A percentile compares a stretch with the other conserved stretches of the same genome.
Conservation (phyloP, 1,140 invertebrate species). For the Tenebrio molitor region DNA sequence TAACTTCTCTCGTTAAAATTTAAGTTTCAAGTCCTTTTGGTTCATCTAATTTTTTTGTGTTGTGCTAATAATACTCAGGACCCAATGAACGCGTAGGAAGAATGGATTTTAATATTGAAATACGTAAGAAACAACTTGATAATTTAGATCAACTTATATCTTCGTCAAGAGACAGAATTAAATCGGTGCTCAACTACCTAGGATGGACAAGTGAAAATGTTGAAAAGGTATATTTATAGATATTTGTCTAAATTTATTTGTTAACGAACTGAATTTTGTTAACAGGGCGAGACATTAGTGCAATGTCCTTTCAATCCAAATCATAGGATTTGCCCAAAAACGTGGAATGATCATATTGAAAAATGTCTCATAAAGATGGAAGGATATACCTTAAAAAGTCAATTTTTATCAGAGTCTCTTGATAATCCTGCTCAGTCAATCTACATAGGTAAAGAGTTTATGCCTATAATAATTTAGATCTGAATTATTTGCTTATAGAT, state of each 20-base stretch:
- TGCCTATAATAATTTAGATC: no score
- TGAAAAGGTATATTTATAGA: conserved; percentile 47
- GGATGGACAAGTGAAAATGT: conserved; percentile 58
- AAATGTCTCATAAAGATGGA: conserved; percentile 68
- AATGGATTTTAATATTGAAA: conserved; percentile 65
- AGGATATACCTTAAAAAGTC: conserved; percentile 67
- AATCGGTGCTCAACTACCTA: conserved; percentile 58
- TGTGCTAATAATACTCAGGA: background rate
- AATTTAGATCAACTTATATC: conserved; percentile 64
- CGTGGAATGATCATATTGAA: conserved; percentile 66
- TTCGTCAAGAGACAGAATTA: conserved; percentile 59
- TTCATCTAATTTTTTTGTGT: conserved; percentile 20
- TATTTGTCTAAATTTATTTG: conserved; percentile 11
- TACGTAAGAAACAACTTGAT: conserved; percentile 63
- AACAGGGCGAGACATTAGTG: conserved; percentile 58
- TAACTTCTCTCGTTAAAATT: conserved; percentile 6
- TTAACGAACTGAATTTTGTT: conserved; percentile 42
- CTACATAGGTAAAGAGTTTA: conserved; percentile 51
- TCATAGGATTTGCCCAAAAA: conserved; percentile 66
- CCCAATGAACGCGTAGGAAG: background rate
- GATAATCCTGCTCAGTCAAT: conserved; percentile 65
- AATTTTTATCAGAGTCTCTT: conserved; percentile 67
- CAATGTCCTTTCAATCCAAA: conserved; percentile 67
- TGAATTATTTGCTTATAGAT: no score
- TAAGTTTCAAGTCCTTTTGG: conserved; percentile 1